Percentiles rank a stretch among this genome's conserved stretches.
phyloP scores from a whole-genome alignment of 1,140 invertebrate species.

The Meteorus sp. region DNA sequence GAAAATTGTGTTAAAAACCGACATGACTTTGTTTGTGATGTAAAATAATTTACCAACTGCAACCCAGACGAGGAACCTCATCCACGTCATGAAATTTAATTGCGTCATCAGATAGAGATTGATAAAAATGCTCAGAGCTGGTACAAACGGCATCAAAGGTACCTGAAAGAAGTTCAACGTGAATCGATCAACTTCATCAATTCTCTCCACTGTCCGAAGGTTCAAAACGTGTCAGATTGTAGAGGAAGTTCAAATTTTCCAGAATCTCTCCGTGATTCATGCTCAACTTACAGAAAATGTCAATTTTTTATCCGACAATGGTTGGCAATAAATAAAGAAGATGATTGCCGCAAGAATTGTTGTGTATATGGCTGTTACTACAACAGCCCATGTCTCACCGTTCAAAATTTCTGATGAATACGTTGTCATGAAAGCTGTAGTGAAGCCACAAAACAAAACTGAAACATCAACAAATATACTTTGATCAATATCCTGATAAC shows the following conservation, averaged over 20 bases:
- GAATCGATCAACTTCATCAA: too few species aligned
- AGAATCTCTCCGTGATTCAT: background rate
- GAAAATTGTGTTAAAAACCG: too few species aligned
- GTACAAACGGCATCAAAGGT: conserved; percentile 70
- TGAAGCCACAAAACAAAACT: conserved; percentile 62
- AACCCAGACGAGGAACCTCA: conserved; percentile 69
- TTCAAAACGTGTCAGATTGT: background rate
- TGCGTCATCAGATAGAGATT: conserved; percentile 74
- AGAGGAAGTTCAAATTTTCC: background rate
- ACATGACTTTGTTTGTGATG: conserved; percentile 2
- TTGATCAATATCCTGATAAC: conserved; percentile 7
- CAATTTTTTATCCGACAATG: conserved; percentile 57
- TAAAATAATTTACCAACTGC: conserved; percentile 40
- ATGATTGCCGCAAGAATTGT: conserved; percentile 56
- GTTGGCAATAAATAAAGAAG: conserved; percentile 64
- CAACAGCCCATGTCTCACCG: conserved; percentile 47
- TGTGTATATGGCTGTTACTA: conserved; percentile 45
- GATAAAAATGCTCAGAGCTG: conserved; percentile 67
- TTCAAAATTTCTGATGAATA: conserved; percentile 52
- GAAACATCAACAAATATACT: conserved; percentile 3
- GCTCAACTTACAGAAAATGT: conserved; percentile 43
- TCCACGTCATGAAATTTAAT: conserved; percentile 67
- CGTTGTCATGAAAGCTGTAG: conserved; percentile 54
- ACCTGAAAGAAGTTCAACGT: conserved; percentile 55
- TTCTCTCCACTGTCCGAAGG: too few species aligned